Evolutionary conservation across 2,113 vertebrate genomes (phyloP).

Genomic region (Paraplagusia blochii): DNA sequence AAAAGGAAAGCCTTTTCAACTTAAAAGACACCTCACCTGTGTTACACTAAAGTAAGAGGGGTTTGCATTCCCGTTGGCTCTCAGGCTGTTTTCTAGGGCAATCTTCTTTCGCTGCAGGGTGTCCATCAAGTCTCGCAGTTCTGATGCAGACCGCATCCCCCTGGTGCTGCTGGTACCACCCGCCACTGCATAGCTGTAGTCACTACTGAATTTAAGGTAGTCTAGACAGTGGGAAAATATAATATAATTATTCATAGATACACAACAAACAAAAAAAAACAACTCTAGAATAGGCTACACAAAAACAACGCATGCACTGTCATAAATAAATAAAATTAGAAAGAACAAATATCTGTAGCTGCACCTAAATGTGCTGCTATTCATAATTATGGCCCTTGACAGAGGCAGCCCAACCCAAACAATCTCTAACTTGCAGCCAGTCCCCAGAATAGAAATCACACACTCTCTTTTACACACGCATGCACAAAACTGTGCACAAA

Average conservation of each 20-base stretch:
- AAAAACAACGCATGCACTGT: no score
- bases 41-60: slow-evolving; percentile 92
- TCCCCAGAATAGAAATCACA: slow-evolving; percentile 31
- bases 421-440: slow-evolving; percentile 33
- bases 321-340: neutral
- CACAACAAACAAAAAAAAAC: neutral
- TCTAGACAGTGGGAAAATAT: slow-evolving; percentile 65
- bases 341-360: neutral
- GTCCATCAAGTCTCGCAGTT: slow-evolving; percentile 89
- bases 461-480: neutral
- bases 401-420: slow-evolving; percentile 42
- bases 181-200: slow-evolving; percentile 76
- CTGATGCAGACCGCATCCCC: slow-evolving; percentile 75
- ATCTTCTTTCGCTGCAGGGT: slow-evolving; percentile 87
- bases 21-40: slow-evolving; percentile 54
- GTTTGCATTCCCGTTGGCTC: slow-evolving; percentile 86
- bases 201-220: slow-evolving; percentile 83
- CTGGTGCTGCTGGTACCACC: slow-evolving; percentile 67
- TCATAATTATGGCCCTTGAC: slow-evolving; percentile 35
- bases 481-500: slow-evolving; percentile 18
- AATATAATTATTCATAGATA: neutral
- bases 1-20: slow-evolving; percentile 1
- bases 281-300: neutral
- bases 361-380: slow-evolving; percentile 51
- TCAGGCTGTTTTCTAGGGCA: slow-evolving; percentile 88